Evolutionary conservation across 2,888 invertebrate genomes (phyloP).

Genomic region (Cataglyphis altisquamis): DNA sequence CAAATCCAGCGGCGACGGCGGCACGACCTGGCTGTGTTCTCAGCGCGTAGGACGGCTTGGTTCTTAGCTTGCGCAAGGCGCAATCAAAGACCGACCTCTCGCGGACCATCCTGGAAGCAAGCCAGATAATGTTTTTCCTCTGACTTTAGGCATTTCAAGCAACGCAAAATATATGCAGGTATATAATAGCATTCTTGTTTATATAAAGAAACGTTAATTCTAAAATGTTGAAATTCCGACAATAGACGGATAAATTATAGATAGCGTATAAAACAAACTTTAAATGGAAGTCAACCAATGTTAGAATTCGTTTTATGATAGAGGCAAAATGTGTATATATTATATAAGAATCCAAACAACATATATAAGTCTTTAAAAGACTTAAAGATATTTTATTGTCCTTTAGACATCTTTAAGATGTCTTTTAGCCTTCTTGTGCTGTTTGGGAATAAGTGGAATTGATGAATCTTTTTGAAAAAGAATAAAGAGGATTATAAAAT

Average conservation of each 20-base stretch:
- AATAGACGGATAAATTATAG: background rate
- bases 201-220: background rate
- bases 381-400: too few relatives aligned
- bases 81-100: conserved; percentile 67
- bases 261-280: background rate
- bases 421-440: too few relatives aligned
- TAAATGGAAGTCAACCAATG: background rate
- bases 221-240: background rate
- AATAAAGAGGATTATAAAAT: background rate
- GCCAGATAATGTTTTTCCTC: conserved; percentile 71
- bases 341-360: too few relatives aligned
- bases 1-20: conserved; percentile 62
- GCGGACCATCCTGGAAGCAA: conserved; percentile 63
- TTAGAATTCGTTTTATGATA: background rate
- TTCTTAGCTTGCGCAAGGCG: conserved; percentile 11
- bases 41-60: conserved; percentile 12
- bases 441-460: background rate
- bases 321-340: background rate
- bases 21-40: conserved; percentile 44
- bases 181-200: background rate
- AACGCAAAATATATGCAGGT: conserved; percentile 58
- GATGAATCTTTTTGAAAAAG: background rate
- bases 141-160: conserved; percentile 29
- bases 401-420: too few relatives aligned
- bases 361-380: too few relatives aligned